These are phyloP conservation scores for Polymixis lichenea DNA, from an alignment of 2,888 invertebrate species.

Conservation along the genomic window DNA sequence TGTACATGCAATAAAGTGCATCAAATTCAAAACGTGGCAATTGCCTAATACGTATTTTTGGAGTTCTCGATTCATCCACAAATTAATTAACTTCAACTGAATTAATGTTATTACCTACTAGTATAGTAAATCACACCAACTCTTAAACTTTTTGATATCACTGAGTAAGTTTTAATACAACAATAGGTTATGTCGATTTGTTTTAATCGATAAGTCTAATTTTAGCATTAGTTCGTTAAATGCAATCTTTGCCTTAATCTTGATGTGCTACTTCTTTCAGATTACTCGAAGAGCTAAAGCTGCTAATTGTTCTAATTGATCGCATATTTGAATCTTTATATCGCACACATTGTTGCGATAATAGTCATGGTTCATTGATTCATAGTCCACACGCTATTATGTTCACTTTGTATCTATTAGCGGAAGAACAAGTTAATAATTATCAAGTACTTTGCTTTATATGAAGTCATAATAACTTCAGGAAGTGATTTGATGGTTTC, in stretches of 20 bases:
- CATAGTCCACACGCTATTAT: constrained; percentile 31
- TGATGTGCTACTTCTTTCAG: background rate
- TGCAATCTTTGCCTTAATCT: background rate
- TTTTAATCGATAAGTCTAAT: background rate
- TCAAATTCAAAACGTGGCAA: too few species aligned
- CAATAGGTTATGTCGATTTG: background rate
- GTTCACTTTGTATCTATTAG: constrained; percentile 48
- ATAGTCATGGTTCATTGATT: constrained; percentile 42
- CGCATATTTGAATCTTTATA: constrained; percentile 5
- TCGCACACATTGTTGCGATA: constrained; percentile 22
- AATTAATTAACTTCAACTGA: too few species aligned
- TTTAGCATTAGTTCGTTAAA: background rate
- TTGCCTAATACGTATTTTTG: too few species aligned
- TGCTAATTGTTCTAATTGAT: constrained; percentile 3
- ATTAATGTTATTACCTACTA: too few species aligned
- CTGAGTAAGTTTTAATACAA: background rate
- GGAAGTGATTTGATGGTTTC: background rate
- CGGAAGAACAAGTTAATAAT: constrained; percentile 25
- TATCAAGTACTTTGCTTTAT: constrained; percentile 24
- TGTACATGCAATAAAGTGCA: too few species aligned
- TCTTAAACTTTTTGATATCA: background rate
- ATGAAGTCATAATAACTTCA: constrained; percentile 20
- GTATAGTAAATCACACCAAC: background rate
- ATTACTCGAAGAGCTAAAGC: background rate
- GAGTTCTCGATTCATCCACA: too few species aligned